phyloP scores from a whole-genome alignment of 2,113 vertebrate genomes.

The Burhinus oedicnemus region DNA sequence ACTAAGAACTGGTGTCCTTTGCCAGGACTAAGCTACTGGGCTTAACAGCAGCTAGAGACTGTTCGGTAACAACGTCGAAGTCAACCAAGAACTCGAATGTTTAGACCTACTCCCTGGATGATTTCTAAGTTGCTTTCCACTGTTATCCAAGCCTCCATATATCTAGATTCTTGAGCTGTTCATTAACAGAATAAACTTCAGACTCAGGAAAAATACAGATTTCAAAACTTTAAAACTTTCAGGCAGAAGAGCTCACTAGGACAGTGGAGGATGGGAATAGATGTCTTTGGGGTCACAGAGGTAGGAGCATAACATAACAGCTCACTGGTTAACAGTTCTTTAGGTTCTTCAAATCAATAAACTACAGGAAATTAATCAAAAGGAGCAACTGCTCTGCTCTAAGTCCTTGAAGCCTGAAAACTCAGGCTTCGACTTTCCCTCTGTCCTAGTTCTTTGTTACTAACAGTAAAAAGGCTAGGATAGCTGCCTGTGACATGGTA shows the following conservation, averaged over 20 bases:
- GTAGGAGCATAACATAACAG: not conserved
- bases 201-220: not conserved
- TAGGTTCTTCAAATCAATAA: slow-evolving; percentile 39
- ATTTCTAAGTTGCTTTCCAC: not conserved
- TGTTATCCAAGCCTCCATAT: not conserved
- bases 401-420: slow-evolving; percentile 29
- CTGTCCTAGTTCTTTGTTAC: slow-evolving; percentile 1
- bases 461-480: not conserved
- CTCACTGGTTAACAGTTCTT: slow-evolving; percentile 32
- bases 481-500: not conserved
- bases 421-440: not conserved
- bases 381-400: not conserved
- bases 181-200: not conserved
- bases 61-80: not conserved
- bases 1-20: not conserved
- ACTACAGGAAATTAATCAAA: slow-evolving; percentile 47
- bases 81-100: not conserved
- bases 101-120: not conserved
- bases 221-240: not conserved
- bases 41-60: not conserved
- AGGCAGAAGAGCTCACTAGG: not conserved
- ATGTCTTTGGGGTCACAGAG: not conserved
- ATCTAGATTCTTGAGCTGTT: not conserved
- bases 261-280: not conserved
- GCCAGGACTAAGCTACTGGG: not conserved